phyloP scores from a whole-genome alignment of 2,888 invertebrate species.

The Ennomos erosarius region DNA sequence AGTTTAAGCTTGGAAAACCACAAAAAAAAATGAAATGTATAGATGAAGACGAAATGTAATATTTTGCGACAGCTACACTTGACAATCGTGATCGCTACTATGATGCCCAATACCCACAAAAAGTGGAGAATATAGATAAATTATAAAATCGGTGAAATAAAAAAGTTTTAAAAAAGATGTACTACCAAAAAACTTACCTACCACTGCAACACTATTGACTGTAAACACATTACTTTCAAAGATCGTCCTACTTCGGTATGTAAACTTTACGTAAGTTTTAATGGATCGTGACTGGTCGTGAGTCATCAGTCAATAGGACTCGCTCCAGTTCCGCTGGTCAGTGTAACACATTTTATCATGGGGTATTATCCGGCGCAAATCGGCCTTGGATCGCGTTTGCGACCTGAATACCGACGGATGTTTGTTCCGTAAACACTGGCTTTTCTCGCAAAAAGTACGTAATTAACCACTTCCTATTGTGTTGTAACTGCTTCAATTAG shows the following conservation, averaged over 20 bases:
- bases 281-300: slow-evolving; percentile 55
- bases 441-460: slow-evolving; percentile 40
- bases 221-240: slow-evolving; percentile 18
- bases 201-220: slow-evolving; percentile 11
- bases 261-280: slow-evolving; percentile 52
- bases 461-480: slow-evolving; percentile 29
- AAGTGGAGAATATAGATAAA: too few species aligned
- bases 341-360: slow-evolving; percentile 55
- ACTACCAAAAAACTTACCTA: slow-evolving; percentile 2
- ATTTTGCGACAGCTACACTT: too few species aligned
- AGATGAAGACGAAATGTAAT: too few species aligned
- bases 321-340: slow-evolving; percentile 57
- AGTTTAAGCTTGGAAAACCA: too few species aligned
- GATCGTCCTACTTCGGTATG: slow-evolving; percentile 37
- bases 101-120: too few species aligned
- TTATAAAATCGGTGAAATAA: too few species aligned
- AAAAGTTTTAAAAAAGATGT: too few species aligned
- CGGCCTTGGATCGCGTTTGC: slow-evolving; percentile 56
- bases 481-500: slow-evolving; percentile 22
- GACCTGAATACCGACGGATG: slow-evolving; percentile 62
- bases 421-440: slow-evolving; percentile 62
- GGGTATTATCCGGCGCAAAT: slow-evolving; percentile 54
- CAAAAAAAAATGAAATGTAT: too few species aligned
- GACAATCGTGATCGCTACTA: too few species aligned
- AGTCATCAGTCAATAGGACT: slow-evolving; percentile 52